These are phyloP conservation scores for Brachionichthys hirsutus DNA, from an alignment of 2,113 vertebrate species.

Conservation along the genomic window DNA sequence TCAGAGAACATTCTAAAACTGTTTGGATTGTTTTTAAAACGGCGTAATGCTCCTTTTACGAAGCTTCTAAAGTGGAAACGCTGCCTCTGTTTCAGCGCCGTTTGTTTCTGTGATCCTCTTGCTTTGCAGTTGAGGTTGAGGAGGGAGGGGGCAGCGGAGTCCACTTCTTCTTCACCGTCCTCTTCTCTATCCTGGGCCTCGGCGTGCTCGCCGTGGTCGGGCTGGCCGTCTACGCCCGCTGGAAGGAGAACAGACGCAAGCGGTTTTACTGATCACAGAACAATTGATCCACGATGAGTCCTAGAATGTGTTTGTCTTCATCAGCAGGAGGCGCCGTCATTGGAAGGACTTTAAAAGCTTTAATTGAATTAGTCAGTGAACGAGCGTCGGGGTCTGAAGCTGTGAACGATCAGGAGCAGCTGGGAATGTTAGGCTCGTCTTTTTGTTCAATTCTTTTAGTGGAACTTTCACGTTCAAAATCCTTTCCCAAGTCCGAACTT, in stretches of 20 bases:
- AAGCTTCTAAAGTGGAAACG: no score
- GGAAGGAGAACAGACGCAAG: constrained; percentile 92
- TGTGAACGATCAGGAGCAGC: not conserved
- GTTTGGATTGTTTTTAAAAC: no score
- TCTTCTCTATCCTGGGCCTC: constrained; percentile 87
- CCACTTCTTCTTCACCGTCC: constrained; percentile 84
- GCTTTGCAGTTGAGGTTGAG: constrained; percentile 70
- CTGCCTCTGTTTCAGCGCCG: no score
- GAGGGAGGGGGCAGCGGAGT: constrained; percentile 83
- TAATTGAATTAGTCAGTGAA: constrained; percentile 3
- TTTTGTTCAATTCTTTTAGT: no score
- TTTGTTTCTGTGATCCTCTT: constrained; percentile 6
- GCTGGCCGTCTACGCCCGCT: constrained; percentile 85
- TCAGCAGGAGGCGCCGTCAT: not conserved
- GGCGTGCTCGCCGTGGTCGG: constrained; percentile 83
- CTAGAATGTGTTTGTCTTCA: constrained; percentile 12
- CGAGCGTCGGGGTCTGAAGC: constrained; percentile 1
- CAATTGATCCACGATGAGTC: not conserved
- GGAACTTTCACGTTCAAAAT: no score
- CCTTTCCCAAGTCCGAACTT: no score
- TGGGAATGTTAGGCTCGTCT: no score
- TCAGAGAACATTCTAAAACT: no score
- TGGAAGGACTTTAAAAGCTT: constrained; percentile 29
- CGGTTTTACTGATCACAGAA: constrained; percentile 90
- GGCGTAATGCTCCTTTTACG: no score